Evolutionary conservation across 1,140 invertebrate genomes (phyloP), one percentile per base, ranked within the genome.

Genomic region (Lerema accius): DNA sequence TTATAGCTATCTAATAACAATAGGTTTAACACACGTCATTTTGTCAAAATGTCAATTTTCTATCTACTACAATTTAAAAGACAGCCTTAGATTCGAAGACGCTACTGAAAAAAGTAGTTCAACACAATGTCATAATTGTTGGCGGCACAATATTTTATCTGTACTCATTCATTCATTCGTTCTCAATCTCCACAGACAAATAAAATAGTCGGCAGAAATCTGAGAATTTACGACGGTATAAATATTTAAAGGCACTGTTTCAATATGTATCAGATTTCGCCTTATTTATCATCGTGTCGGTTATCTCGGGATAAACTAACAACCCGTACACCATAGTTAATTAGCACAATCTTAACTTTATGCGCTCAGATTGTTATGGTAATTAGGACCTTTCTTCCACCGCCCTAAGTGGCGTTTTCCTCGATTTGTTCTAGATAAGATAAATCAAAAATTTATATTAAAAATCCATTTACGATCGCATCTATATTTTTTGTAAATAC

Each of bases 321-420:
- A 84, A 69, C 67, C 63, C 63, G 65, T 79, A 76, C 71, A 60
- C 63, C 67, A 65, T 63, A 77, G 76, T 88, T 88, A 88, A 88
- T 88, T 88, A 86, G 76, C 82, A 73, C 77, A 82, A 84, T 81
- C 81, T 78, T 74, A 77, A 81, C 65, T 86, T 85, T 86, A 86
- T 86, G 78, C 81, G 74, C 58, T 61, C 67, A 85, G 85, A 88
- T 88, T 85, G 81, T 77, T 80, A 88, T 88, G 85, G 76, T 85
- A 86, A 86, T 86, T 74, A 76, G 66, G 61, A 59, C 66, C 72
- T 76, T 69, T 73, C 71, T 67, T 51, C 45, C 19, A 49, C 68
- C 76, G 71, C 71, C 62, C 46, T 85, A 85, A 85, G 80, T 84
- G 83, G 74, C 80, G 76, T 83, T 78, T 76, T 83, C 56, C 72